These are phyloP conservation scores for Piliocolobus tephrosceles DNA, from an alignment of 2,113 vertebrate genomes.

Conservation along the genomic window DNA sequence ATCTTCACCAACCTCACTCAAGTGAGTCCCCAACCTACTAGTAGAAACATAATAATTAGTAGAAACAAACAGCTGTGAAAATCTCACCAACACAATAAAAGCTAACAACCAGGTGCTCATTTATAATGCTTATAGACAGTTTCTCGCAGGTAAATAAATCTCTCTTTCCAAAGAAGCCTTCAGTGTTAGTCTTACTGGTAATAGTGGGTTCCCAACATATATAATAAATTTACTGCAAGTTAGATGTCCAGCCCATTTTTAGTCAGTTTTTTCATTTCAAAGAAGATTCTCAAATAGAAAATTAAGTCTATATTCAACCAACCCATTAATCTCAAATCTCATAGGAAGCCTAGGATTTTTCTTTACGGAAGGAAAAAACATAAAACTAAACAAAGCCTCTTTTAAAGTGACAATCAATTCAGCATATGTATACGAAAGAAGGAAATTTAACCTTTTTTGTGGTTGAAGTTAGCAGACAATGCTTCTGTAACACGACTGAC, in stretches of 20 bases:
- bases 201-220: not conserved
- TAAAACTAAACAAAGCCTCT: not conserved
- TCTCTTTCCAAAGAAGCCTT: not conserved
- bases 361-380: not conserved
- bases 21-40: not conserved
- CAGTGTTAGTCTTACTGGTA: not conserved
- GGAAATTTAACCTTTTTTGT: slow-evolving; percentile 94
- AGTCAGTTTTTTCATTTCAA: slow-evolving; percentile 31
- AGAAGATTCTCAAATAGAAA: slow-evolving; percentile 34
- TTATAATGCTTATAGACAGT: not conserved
- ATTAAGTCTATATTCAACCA: slow-evolving; percentile 1
- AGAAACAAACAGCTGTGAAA: not conserved
- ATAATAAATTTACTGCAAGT: not conserved
- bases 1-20: not conserved
- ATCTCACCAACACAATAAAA: not conserved
- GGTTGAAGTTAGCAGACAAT: slow-evolving; percentile 93
- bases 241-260: not conserved
- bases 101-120: not conserved
- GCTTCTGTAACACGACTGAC: slow-evolving; percentile 95
- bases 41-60: not conserved
- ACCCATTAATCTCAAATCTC: not conserved
- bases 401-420: slow-evolving; percentile 31
- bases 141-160: slow-evolving; percentile 9
- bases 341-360: not conserved
- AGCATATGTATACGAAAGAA: not conserved